Evolutionary conservation across 2,888 invertebrate genomes (phyloP).

Genomic region (Caenorhabditis sp.): DNA sequence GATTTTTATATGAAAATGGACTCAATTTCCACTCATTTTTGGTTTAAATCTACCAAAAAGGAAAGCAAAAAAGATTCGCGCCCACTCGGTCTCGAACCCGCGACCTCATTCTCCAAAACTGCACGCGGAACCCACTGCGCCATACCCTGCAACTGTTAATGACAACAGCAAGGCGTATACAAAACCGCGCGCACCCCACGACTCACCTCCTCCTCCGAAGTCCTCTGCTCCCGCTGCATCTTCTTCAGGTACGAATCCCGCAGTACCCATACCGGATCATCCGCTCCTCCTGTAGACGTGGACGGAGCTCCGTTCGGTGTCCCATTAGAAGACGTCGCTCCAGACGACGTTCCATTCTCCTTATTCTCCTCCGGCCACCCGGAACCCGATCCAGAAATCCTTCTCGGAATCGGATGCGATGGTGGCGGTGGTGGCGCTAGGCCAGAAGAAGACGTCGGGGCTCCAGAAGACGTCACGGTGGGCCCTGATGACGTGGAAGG

Average conservation of each 20-base stretch:
- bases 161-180: no score
- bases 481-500: slow-evolving; percentile 40
- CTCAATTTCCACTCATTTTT: background rate
- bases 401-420: slow-evolving; percentile 66
- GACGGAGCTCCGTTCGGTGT: slow-evolving; percentile 18
- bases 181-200: no score
- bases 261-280: slow-evolving; percentile 82
- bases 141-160: background rate
- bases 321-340: slow-evolving; percentile 2
- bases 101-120: background rate
- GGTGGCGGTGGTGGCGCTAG: slow-evolving; percentile 72
- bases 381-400: slow-evolving; percentile 14
- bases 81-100: background rate
- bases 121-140: background rate
- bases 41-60: background rate
- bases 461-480: slow-evolving; percentile 4
- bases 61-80: background rate
- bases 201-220: slow-evolving; percentile 55
- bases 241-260: slow-evolving; percentile 81
- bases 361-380: slow-evolving; percentile 72
- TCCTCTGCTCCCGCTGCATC: slow-evolving; percentile 78
- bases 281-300: slow-evolving; percentile 10
- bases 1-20: background rate
- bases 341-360: slow-evolving; percentile 58
- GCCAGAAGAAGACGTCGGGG: slow-evolving; percentile 25